A percentile compares a stretch with the other conserved stretches of the same genome.
These are phyloP conservation scores for Cladopsammia gracilis DNA, from an alignment of 64 coral and sea anemone species.

Conservation along the genomic window DNA sequence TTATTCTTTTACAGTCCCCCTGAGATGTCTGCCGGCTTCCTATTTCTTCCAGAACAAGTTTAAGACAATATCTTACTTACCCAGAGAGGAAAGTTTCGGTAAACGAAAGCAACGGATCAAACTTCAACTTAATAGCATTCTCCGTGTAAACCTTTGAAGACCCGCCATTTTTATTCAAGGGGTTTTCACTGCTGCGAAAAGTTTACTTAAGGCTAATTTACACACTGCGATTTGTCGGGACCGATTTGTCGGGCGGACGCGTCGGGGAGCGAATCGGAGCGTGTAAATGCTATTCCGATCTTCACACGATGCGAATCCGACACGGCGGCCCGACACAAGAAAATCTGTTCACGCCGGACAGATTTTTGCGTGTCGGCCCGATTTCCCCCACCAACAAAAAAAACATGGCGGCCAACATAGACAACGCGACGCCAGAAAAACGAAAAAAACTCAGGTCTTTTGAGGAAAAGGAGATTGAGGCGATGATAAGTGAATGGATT, in stretches of 20 bases:
- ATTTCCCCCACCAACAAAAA: background rate
- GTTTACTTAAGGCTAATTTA: background rate
- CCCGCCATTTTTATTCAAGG: too few relatives aligned
- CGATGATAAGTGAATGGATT: background rate
- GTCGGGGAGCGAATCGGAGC: background rate
- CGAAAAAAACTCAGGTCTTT: background rate
- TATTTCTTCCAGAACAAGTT: too few relatives aligned
- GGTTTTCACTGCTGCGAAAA: too few relatives aligned
- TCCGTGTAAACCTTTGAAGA: too few relatives aligned
- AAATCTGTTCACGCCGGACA: slow-evolving; percentile 10
- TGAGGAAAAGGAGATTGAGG: background rate
- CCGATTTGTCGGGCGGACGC: background rate
- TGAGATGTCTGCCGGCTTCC: too few relatives aligned
- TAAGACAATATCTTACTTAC: too few relatives aligned
- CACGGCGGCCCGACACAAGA: slow-evolving; percentile 11
- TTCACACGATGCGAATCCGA: slow-evolving; percentile 11
- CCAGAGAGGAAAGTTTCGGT: too few relatives aligned
- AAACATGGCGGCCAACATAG: background rate
- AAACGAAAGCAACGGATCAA: too few relatives aligned
- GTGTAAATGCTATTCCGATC: slow-evolving; percentile 21
- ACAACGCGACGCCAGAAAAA: background rate
- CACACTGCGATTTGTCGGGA: background rate
- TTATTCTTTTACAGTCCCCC: too few relatives aligned
- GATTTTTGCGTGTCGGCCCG: background rate
- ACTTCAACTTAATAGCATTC: too few relatives aligned